These are phyloP conservation scores for Thinocorus orbignyianus DNA, from an alignment of 2,113 vertebrate genomes.

Conservation along the genomic window DNA sequence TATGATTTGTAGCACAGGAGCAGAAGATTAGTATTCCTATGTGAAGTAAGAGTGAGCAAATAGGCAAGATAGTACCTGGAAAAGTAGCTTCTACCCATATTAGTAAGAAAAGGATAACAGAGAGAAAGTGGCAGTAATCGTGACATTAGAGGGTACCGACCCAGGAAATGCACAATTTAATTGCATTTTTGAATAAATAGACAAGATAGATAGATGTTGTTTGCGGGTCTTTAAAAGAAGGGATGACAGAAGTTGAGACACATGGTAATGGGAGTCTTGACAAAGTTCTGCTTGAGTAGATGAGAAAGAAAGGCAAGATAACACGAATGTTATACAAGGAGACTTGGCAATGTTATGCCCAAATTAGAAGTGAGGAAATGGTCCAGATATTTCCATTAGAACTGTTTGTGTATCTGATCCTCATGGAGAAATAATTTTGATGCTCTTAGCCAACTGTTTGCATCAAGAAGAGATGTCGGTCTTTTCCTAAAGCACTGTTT, in stretches of 20 bases:
- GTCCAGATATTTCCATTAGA: slow-evolving; percentile 18
- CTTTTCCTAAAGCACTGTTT: not conserved
- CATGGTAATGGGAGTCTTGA: not conserved
- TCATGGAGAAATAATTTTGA: slow-evolving; percentile 7
- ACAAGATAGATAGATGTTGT: not conserved
- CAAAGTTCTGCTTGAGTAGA: slow-evolving; percentile 5
- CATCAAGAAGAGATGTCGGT: not conserved
- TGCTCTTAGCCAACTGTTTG: slow-evolving; percentile 9
- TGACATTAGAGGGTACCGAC: not conserved
- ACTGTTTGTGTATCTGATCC: not conserved
- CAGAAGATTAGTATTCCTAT: not conserved
- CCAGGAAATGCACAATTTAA: not conserved
- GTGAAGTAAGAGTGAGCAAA: not conserved
- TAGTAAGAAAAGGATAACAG: not conserved
- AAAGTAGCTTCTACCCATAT: not conserved
- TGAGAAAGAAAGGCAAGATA: not conserved
- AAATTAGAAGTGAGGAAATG: not conserved
- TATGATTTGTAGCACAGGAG: not conserved
- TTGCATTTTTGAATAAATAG: not conserved
- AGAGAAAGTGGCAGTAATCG: not conserved
- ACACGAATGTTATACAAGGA: not conserved
- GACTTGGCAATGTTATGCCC: not conserved
- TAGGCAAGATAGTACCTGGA: not conserved
- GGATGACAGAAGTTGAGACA: not conserved
- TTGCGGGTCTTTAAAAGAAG: not conserved